Conservation (phyloP, 2,113 vertebrate species). For the Phrynocephalus versicolor region DNA sequence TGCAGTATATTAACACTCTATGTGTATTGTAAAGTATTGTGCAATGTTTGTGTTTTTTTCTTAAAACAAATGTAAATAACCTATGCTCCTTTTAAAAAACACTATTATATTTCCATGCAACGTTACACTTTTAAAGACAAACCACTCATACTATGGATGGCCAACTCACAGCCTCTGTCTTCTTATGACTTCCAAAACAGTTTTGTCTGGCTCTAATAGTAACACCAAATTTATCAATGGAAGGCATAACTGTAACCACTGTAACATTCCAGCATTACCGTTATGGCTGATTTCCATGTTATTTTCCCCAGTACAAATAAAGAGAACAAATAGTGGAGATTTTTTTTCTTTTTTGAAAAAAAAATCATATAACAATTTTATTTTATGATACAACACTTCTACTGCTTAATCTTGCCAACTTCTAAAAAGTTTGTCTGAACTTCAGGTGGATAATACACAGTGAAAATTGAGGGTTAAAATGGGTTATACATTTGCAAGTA, state of each 20-base stretch:
- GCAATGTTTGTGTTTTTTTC: not conserved
- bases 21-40: conserved; percentile 24
- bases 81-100: not conserved
- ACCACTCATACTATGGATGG: not conserved
- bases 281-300: no score
- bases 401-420: no score
- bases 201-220: not conserved
- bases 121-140: not conserved
- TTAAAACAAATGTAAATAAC: not conserved
- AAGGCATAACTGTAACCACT: no score
- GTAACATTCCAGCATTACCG: not conserved
- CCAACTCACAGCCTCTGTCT: not conserved
- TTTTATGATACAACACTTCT: no score
- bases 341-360: no score
- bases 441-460: no score
- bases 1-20: accelerated
- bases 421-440: no score
- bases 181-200: not conserved
- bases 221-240: not conserved
- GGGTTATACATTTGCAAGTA: no score
- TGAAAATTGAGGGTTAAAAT: no score
- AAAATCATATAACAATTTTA: no score
- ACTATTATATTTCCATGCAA: not conserved
- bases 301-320: no score
- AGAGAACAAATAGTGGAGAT: no score